Evolutionary conservation across 2,888 invertebrate species (phyloP).

Genomic region (Lathronympha strigana): DNA sequence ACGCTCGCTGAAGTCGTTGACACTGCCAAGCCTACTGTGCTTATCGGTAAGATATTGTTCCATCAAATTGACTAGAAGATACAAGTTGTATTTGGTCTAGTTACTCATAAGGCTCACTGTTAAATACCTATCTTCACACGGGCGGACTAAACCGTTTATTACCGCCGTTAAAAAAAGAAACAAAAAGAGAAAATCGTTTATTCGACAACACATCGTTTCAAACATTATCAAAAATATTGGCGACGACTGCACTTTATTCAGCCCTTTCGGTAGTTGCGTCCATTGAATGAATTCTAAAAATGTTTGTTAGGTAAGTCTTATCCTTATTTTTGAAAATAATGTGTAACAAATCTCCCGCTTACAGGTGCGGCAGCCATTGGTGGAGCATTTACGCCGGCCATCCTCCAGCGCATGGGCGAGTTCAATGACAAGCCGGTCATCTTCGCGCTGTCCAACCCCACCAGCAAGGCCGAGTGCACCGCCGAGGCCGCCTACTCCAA

Average conservation of each 20-base stretch:
- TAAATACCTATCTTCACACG: too few relatives aligned
- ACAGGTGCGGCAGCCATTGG: conserved; percentile 95
- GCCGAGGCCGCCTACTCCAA: conserved; percentile 97
- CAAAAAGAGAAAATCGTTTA: too few relatives aligned
- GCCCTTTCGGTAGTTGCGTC: too few relatives aligned
- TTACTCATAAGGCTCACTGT: too few relatives aligned
- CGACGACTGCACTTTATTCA: too few relatives aligned
- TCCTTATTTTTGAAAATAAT: too few relatives aligned
- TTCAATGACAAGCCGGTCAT: conserved; percentile 95
- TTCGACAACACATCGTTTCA: too few relatives aligned
- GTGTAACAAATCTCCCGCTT: background rate
- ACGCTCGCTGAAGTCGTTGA: conserved; percentile 92
- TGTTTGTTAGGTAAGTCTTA: too few relatives aligned
- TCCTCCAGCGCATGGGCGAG: conserved; percentile 93
- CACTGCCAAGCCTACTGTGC: conserved; percentile 92
- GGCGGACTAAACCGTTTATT: too few relatives aligned
- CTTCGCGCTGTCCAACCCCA: conserved; percentile 99
- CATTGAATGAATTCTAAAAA: too few relatives aligned
- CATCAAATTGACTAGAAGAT: background rate
- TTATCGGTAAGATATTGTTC: conserved; percentile 88
- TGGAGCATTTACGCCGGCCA: conserved; percentile 95
- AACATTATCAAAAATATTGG: too few relatives aligned
- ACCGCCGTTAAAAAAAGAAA: too few relatives aligned
- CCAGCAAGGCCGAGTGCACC: conserved; percentile 99
- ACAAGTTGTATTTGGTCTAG: background rate